These are phyloP conservation scores for Rana temporaria DNA, from an alignment of 2,113 vertebrate species.

Conservation along the genomic window DNA sequence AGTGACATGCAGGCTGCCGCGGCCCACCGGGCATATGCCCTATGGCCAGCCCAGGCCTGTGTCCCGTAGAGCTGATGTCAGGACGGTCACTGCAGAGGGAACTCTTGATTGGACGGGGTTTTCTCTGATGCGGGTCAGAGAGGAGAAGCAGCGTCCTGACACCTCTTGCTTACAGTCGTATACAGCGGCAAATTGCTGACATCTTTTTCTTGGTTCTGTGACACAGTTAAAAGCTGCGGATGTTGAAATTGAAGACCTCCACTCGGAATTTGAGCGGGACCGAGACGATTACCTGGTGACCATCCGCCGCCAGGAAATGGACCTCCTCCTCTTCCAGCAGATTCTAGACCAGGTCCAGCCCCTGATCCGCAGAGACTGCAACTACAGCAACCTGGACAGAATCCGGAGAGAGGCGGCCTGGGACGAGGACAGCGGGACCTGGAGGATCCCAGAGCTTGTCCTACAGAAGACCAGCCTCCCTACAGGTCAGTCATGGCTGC, in stretches of 20 bases:
- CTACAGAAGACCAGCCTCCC: constrained; percentile 82
- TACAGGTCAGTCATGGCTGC: constrained; percentile 69
- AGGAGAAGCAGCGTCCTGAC: neutral
- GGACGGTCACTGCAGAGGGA: too few species aligned
- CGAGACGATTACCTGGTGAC: constrained; percentile 83
- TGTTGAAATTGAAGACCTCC: constrained; percentile 86
- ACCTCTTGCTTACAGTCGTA: too few species aligned
- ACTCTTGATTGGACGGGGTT: too few species aligned
- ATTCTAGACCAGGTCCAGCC: constrained; percentile 82
- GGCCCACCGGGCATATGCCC: too few species aligned
- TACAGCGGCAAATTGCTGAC: neutral
- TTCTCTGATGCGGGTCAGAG: too few species aligned
- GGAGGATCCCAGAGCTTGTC: constrained; percentile 83
- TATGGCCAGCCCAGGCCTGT: too few species aligned
- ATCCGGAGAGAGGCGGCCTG: constrained; percentile 76
- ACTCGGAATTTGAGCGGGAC: constrained; percentile 85
- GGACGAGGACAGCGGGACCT: constrained; percentile 82
- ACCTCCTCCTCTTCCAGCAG: constrained; percentile 79
- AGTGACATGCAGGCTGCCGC: too few species aligned
- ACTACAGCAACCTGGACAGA: constrained; percentile 87
- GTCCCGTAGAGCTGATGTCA: too few species aligned
- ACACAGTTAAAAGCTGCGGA: constrained; percentile 81
- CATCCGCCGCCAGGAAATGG: constrained; percentile 80
- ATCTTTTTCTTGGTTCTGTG: neutral
- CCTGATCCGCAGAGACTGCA: constrained; percentile 81